phyloP scores from a whole-genome alignment of 35 echinoderm and acorn worm genomes.

The Lytechinus pictus region DNA sequence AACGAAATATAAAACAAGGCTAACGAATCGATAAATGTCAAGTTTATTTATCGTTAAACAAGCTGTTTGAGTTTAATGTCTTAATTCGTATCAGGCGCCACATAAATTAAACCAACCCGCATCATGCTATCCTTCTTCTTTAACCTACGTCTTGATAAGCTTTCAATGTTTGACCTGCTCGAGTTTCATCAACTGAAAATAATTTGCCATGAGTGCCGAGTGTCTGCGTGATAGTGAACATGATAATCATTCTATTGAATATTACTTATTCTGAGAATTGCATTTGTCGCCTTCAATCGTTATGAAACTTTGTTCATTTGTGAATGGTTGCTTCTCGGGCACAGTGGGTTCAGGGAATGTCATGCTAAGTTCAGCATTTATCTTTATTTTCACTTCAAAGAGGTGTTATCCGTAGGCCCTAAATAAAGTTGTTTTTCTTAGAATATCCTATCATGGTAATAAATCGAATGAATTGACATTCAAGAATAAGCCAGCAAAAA shows the following conservation, averaged over 20 bases:
- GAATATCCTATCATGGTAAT: no score
- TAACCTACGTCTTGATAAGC: neutral
- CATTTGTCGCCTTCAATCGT: neutral
- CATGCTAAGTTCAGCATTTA: neutral
- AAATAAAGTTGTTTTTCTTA: no score
- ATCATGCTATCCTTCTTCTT: neutral
- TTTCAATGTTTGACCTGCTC: neutral
- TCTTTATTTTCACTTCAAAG: neutral
- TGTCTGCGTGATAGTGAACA: neutral
- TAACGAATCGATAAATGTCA: conserved; percentile 5
- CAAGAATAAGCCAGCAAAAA: no score
- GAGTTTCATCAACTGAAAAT: neutral
- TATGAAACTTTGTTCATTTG: neutral
- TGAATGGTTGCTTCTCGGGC: neutral
- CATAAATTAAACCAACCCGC: neutral
- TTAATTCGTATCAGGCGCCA: neutral
- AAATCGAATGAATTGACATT: no score
- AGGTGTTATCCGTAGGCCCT: no score
- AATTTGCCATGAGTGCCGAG: neutral
- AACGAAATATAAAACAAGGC: neutral
- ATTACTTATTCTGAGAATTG: neutral
- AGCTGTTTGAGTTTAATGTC: conserved; percentile 18
- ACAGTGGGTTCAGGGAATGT: neutral
- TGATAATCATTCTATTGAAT: neutral
- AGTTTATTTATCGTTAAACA: conserved; percentile 20